Evolutionary conservation across 2,888 invertebrate species (phyloP), one percentile per base, ranked within the genome.

Genomic region (Hypsopygia costalis): DNA sequence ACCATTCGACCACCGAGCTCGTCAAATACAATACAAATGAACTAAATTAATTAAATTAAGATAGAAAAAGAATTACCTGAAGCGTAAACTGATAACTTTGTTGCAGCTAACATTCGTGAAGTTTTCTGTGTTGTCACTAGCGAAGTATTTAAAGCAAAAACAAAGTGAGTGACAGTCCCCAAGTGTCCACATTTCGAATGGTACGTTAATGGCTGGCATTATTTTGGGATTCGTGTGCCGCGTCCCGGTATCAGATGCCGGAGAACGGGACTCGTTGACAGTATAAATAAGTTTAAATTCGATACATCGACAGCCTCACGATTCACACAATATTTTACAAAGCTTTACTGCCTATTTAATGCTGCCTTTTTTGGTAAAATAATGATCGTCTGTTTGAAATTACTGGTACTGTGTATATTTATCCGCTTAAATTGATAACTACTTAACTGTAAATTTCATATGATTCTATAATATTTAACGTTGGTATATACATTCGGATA

Each of bases 131-230:
- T 38, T 38, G 38, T 38, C 38, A 25, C 12, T 12, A 25, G 6
- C 7, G 36, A 16, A 29, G 12, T n/a, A 32, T 32, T 38, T 38
- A 38, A 32, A 32, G 36, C n/a, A 36, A 43, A 42, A 30, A 22
- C 41, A 38, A 33, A 38, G 49, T 56, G 59, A 55, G 55, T 61
- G 61, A 58, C 58, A 55, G 55, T 46, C 44, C 27, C 46, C 21
- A 49, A 27, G 11, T 16, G 16, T 25, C 21, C 45, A 64, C 69
- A 66, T 72, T 68, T 73, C 69, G 62, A 63, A 58, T 57, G 55
- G 44, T 52, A 66, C 63, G 53, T 64, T 75, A 81, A 79, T 74
- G 72, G 69, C 49, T 46, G 52, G 63, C 59, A 66, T 78, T 73
- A 77, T 77, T 74, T 76, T 57, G 62, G 61, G 51, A 56, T 30